Percentiles rank a stretch among this genome's conserved stretches.
These are phyloP conservation scores for Glaucidium brasilianum DNA, from an alignment of 2,113 vertebrate species.

Conservation along the genomic window DNA sequence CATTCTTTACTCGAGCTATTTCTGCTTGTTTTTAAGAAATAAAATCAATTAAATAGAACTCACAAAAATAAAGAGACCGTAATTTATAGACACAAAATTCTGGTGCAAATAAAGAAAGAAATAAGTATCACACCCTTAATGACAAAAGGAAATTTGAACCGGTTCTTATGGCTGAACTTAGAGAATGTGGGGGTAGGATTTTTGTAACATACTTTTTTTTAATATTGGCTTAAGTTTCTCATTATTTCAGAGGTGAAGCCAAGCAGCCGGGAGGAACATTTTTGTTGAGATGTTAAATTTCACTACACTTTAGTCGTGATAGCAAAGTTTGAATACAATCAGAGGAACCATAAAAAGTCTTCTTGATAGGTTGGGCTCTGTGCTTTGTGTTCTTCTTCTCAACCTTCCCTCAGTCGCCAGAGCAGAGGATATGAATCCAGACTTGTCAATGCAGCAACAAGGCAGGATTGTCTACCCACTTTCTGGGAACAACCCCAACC, in stretches of 20 bases:
- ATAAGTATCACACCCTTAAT: constrained; percentile 63
- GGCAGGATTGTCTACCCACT: constrained; percentile 66
- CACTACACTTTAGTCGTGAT: constrained; percentile 33
- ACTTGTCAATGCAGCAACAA: constrained; percentile 36
- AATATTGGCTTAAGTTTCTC: constrained; percentile 62
- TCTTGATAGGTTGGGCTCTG: constrained; percentile 62
- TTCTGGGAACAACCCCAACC: constrained; percentile 49
- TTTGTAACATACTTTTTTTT: constrained; percentile 46
- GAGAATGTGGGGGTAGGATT: constrained; percentile 46
- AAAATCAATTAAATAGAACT: constrained; percentile 60
- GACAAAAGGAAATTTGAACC: constrained; percentile 52
- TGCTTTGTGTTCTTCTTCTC: constrained; percentile 70
- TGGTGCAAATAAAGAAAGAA: constrained; percentile 59
- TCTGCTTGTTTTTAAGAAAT: constrained; percentile 51
- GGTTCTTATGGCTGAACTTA: constrained; percentile 56
- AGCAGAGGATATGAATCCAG: constrained; percentile 41
- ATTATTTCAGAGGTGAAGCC: constrained; percentile 46
- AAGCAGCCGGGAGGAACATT: constrained; percentile 50
- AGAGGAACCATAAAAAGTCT: constrained; percentile 65
- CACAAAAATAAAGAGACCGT: neutral
- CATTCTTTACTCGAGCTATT: constrained; percentile 53
- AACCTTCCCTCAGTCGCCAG: constrained; percentile 61
- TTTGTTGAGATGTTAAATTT: constrained; percentile 23
- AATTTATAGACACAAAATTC: constrained; percentile 53
- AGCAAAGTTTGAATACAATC: constrained; percentile 56